These are phyloP conservation scores for Seriola rivoliana DNA, from an alignment of 2,113 vertebrate genomes.

Conservation along the genomic window DNA sequence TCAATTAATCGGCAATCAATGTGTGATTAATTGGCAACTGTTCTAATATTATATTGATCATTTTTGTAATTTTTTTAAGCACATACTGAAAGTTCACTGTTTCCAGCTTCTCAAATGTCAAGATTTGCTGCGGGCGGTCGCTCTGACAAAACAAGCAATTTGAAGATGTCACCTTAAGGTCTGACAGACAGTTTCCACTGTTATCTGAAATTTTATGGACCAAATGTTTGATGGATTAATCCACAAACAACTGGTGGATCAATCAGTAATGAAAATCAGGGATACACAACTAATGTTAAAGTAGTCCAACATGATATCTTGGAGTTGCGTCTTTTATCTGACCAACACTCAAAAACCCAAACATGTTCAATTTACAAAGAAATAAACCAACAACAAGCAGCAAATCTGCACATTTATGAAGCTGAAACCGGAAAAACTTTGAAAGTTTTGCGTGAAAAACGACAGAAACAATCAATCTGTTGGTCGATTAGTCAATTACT, in stretches of 20 bases:
- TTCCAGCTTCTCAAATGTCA: no score
- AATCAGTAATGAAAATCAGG: not conserved
- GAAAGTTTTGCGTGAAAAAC: not conserved
- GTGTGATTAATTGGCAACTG: not conserved
- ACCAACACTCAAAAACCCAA: not conserved
- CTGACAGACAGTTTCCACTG: no score
- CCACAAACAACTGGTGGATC: not conserved
- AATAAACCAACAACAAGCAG: not conserved
- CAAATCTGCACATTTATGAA: no score
- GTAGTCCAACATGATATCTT: no score
- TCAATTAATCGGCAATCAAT: not conserved
- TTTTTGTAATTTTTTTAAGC: not conserved
- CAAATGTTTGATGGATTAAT: not conserved
- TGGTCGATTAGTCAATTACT: not conserved
- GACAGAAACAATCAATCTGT: not conserved
- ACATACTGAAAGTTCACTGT: not conserved
- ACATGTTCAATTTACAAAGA: no score
- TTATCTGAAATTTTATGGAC: no score
- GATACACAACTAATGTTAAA: not conserved
- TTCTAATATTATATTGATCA: not conserved
- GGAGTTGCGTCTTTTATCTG: no score
- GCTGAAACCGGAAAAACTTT: not conserved
- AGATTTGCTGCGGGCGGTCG: not conserved
- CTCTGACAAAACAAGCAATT: not conserved
- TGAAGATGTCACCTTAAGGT: not conserved